Base-by-base conservation (phyloP, 2,888 invertebrate species). In the Pachycephus smyrnensis region DNA sequence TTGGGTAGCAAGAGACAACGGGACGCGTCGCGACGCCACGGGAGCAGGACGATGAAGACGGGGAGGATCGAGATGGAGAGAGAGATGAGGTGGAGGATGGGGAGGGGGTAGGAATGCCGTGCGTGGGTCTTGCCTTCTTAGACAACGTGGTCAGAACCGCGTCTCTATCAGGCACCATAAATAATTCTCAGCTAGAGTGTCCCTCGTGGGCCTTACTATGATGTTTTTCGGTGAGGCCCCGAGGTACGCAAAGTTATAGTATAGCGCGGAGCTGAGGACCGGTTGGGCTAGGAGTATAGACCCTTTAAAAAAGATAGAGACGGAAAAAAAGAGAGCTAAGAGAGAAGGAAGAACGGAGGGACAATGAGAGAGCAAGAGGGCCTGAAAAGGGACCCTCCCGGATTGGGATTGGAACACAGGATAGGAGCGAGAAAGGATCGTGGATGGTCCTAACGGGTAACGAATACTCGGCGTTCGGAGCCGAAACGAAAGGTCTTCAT, bases 81-180 rank as follows among this genome's bases (percentile, higher is more conserved):
- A 80, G 82, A 80, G 84, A 82, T 31, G 40, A 81, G 82, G 74
- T 74, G 78, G 78, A 84, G 77, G 80, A 82, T 75, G 78, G 81
- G 80, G 69, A 85, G 85, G 82, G 85, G 87, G 82, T 82, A 87
- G 88, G 90, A 90, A 90, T 90, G 87, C 88, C 85, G 86, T 89
- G 90, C 90, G 89, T 90, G 90, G 88, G 89, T 88, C 88, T 88
- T 86, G 86, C 86, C 86, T 55, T 89, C 89, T 88, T 88, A 89
- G 88, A 89, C 88, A 88, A 89, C 88, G 88, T 86, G 83, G 85
- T 87, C 88, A 83, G 85, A 87, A 85, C 88, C 90, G 90, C 89
- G 88, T 91, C 91, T 91, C 91, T 91, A 91, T 91, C 91, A 91
- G 89, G 88, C 88, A 90, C 89, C 91, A 90, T 90, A 91, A 91